Evolutionary conservation across 1,140 invertebrate genomes (phyloP), one percentile per base, ranked within the genome.

Genomic region (Physella acuta): DNA sequence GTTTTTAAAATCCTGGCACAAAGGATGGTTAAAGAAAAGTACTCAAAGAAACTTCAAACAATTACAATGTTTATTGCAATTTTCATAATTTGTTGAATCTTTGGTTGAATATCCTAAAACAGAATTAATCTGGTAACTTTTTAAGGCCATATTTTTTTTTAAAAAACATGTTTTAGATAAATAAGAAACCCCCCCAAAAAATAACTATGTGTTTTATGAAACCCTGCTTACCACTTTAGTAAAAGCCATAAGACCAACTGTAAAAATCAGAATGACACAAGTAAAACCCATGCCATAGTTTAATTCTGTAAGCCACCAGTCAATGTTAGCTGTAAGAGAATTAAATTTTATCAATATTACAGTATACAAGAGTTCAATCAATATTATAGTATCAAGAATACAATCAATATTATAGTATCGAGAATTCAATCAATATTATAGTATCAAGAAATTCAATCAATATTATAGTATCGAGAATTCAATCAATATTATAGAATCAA

Each of bases 241-340:
- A 20, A 55, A 69, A 5, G 51, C 68, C 51, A 72, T 39, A 1
- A 72, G 55, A 31, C 60, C 0, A 33, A 72, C 66, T 1, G 52
- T 49, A 36, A 69, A 70, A 1, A 72, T 3, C 2, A 72, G 66
- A 17, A 64, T 36, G 31, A 55, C 53, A 34, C 61, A 69, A 8
- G 44, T n/a, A 55, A 72, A 72, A 30, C 55, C 55, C 61, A 72
- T 61, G 5, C 61, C 55, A 44, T 72, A 72, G 62, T 72, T 69
- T 4, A 69, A 11, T 28, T 28, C 31, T 52, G 52, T 58, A 1
- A 31, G 8, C 71, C 71, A 72, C 65, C 66, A 72, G 2, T 37
- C 52, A 1, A 72, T 24, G 44, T 72, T 72, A 26, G 56, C 71
- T 72, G 55, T n/a, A 30, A 51, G 16, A n/a, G n/a, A 11, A 24